phyloP scores from a whole-genome alignment of 2,888 invertebrate species.

The Horisme vitalbata region DNA sequence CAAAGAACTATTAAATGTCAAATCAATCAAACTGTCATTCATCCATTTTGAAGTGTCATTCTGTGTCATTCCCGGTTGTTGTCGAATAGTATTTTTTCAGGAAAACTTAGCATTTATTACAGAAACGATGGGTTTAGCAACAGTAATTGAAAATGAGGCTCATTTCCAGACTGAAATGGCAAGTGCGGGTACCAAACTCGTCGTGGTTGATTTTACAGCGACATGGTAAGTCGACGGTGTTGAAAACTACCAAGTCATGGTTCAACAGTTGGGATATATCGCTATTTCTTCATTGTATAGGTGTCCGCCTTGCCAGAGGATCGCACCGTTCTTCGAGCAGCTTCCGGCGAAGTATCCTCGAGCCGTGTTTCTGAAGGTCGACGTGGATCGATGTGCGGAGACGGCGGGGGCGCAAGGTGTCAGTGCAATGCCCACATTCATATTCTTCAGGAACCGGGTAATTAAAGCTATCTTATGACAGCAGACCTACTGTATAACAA shows the following conservation, averaged over 20 bases:
- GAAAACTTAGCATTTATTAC: slow-evolving; percentile 24
- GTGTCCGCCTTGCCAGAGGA: slow-evolving; percentile 98
- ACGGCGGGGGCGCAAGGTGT: slow-evolving; percentile 94
- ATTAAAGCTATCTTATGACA: neutral
- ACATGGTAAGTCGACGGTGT: slow-evolving; percentile 87
- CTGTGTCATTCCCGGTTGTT: slow-evolving; percentile 43
- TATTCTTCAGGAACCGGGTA: slow-evolving; percentile 94
- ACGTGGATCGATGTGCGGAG: slow-evolving; percentile 96
- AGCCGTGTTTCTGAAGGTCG: slow-evolving; percentile 96
- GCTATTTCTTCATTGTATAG: slow-evolving; percentile 66
- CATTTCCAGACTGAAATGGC: slow-evolving; percentile 93
- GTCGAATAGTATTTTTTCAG: slow-evolving; percentile 42
- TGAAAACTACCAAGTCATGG: slow-evolving; percentile 65
- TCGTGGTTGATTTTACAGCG: slow-evolving; percentile 97
- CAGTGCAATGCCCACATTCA: slow-evolving; percentile 98
- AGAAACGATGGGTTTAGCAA: slow-evolving; percentile 81
- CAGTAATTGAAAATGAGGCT: slow-evolving; percentile 87
- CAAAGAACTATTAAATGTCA: slow-evolving; percentile 2
- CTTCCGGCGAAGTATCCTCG: slow-evolving; percentile 93
- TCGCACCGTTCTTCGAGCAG: slow-evolving; percentile 96
- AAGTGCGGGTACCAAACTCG: slow-evolving; percentile 93
- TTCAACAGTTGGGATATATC: slow-evolving; percentile 35
- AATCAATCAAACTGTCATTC: slow-evolving; percentile 14
- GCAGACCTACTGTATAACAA: too few relatives aligned
- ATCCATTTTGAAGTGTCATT: slow-evolving; percentile 56